Evolutionary conservation across 2,888 invertebrate species (phyloP).

Genomic region (Ecliptopera silaceata): DNA sequence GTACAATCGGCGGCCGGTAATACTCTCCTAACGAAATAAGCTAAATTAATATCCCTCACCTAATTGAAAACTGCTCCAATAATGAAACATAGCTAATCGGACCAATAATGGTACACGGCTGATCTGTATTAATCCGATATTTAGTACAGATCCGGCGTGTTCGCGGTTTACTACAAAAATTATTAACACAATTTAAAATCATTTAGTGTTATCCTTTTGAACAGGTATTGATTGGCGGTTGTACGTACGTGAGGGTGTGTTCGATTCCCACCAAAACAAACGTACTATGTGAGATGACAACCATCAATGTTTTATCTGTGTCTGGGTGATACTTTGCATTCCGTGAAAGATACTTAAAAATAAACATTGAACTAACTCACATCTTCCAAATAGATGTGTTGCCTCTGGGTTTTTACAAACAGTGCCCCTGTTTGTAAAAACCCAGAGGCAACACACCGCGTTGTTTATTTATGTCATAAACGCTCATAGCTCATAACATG

Average conservation of each 20-base stretch:
- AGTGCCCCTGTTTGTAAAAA: no score
- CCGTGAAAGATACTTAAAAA: not conserved
- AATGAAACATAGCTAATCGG: constrained; percentile 12
- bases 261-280: no score
- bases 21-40: constrained; percentile 12
- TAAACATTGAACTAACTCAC: not conserved
- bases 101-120: constrained; percentile 18
- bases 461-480: not conserved
- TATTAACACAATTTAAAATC: constrained; percentile 20
- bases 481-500: not conserved
- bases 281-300: no score
- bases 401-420: not conserved
- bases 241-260: no score
- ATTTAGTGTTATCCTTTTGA: constrained; percentile 1
- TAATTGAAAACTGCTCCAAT: constrained; percentile 27
- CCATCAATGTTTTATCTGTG: no score
- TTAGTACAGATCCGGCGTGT: constrained; percentile 16
- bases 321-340: no score
- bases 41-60: constrained; percentile 16
- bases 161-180: constrained; percentile 25
- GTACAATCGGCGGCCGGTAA: no score
- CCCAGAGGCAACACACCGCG: no score
- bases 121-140: constrained; percentile 28
- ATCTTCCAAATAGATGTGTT: not conserved
- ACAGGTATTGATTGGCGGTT: not conserved